A percentile compares a stretch with the other conserved stretches of the same genome.
These are phyloP conservation scores for Gymnosoma rotundatum DNA, from an alignment of 2,888 invertebrate genomes.

Conservation along the genomic window DNA sequence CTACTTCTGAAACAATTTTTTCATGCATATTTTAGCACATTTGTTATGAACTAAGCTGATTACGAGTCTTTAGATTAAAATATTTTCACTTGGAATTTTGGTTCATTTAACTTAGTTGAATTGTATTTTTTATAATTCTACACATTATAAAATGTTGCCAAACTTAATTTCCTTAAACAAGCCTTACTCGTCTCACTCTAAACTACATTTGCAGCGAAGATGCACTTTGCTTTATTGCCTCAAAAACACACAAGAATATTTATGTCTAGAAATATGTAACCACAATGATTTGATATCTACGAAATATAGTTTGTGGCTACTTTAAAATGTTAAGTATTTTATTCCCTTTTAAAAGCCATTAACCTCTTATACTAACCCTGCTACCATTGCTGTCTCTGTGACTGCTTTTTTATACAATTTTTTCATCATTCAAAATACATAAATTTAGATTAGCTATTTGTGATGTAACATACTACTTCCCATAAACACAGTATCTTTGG, in stretches of 20 bases:
- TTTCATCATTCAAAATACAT: constrained; percentile 69
- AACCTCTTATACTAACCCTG: background rate
- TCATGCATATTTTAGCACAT: background rate
- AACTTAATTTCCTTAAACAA: too few species aligned
- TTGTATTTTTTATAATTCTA: too few species aligned
- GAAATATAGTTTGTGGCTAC: constrained; percentile 59
- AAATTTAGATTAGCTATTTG: constrained; percentile 70
- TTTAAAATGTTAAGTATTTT: constrained; percentile 42
- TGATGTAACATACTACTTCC: constrained; percentile 55
- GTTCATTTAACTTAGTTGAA: too few species aligned
- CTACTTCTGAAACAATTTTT: background rate
- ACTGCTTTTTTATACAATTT: constrained; percentile 27
- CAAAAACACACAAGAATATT: background rate
- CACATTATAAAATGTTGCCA: too few species aligned
- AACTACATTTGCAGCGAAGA: too few species aligned
- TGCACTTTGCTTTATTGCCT: too few species aligned
- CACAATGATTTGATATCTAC: constrained; percentile 58
- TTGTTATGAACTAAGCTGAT: background rate
- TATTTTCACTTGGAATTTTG: too few species aligned
- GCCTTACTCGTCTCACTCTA: too few species aligned
- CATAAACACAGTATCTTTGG: constrained; percentile 45
- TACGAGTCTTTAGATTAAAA: too few species aligned
- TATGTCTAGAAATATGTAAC: constrained; percentile 49
- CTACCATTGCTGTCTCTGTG: background rate
- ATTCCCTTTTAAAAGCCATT: constrained; percentile 5